Evolutionary conservation across 2,113 vertebrate species (phyloP), one percentile per base, ranked within the genome.

Genomic region (Pristiophorus japonicus): DNA sequence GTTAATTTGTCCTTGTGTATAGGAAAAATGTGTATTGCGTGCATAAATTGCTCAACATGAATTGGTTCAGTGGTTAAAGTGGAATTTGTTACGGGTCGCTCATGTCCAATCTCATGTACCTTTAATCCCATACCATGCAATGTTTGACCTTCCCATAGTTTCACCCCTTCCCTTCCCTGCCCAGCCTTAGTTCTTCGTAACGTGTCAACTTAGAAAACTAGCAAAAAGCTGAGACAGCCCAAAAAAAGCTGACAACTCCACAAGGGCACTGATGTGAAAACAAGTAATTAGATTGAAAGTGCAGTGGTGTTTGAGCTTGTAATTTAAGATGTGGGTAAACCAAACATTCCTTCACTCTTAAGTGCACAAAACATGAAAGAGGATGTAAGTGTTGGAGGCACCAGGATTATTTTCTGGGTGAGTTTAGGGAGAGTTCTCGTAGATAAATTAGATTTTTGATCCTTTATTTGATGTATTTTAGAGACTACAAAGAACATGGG

Each of bases 381-480:
- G 14, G 51, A 62, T 59, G 87, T 12, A 62, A 90, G 51, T 62
- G 51, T 90, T 59, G 87, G n/a, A 6, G 30, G 87, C 55, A 62
- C 55, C 55, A n/a, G 34, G 87, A 62, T 91, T n/a, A 59, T 18
- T 55, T n/a, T 59, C 27, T 62, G 30, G 87, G 27, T 62, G 30
- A 91, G 30, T 59, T 88, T 91, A 55, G 4, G 87, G 87, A 91
- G 16, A n/a, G 87, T 91, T 59, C 87, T 20, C 51, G 30, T 8
- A 14, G 45, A 88, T 88, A 51, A 91, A 59, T 91, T n/a, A 91
- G 55, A 91, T 91, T 91, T 59, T 91, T 91, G 87, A 91, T 59
- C 51, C 55, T 91, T 62, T 59, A 81, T 81, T 81, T 81, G 51
- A 59, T 91, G 12, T 7, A 20, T 62, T 91, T 91, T 59, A 91